A percentile compares a stretch with the other conserved stretches of the same genome.
These are phyloP conservation scores for Drosophila pruinosa DNA, from an alignment of 1,140 invertebrate genomes.

Conservation along the genomic window DNA sequence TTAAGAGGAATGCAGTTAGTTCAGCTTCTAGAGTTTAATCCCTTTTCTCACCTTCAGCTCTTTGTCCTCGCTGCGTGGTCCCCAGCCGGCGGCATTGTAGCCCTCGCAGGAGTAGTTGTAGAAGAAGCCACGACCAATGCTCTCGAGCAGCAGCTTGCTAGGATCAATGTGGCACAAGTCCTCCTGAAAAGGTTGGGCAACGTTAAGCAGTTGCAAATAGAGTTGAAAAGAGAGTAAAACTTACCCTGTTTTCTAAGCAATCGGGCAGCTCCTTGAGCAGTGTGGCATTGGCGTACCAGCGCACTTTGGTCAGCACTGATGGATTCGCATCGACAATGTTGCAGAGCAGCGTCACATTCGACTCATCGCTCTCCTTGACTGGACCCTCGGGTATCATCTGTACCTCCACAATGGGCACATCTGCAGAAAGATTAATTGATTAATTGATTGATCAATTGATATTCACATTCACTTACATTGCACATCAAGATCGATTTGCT, in stretches of 20 bases:
- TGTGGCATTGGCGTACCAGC: constrained; percentile 93
- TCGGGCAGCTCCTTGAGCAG: constrained; percentile 93
- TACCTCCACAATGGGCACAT: constrained; percentile 90
- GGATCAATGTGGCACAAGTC: constrained; percentile 92
- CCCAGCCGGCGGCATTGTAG: constrained; percentile 93
- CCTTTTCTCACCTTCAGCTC: constrained; percentile 84
- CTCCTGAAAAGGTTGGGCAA: constrained; percentile 41
- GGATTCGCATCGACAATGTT: constrained; percentile 89
- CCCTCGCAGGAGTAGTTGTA: constrained; percentile 97
- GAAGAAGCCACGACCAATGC: constrained; percentile 92
- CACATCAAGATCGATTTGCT: constrained; percentile 88
- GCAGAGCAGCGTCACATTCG: constrained; percentile 92
- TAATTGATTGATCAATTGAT: background rate
- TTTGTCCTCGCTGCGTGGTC: constrained; percentile 88
- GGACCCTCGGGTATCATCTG: constrained; percentile 89
- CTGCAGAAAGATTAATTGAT: constrained; percentile 80
- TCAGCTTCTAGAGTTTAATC: background rate
- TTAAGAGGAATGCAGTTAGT: background rate
- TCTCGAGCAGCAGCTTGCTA: constrained; percentile 90
- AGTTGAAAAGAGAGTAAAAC: background rate
- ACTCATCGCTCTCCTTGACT: constrained; percentile 90
- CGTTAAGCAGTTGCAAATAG: background rate
- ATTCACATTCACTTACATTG: constrained; percentile 87
- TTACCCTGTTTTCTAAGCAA: constrained; percentile 83
- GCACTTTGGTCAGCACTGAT: constrained; percentile 86